phyloP scores from a whole-genome alignment of 64 coral and sea anemone species.

The Actinia tenebrosa region DNA sequence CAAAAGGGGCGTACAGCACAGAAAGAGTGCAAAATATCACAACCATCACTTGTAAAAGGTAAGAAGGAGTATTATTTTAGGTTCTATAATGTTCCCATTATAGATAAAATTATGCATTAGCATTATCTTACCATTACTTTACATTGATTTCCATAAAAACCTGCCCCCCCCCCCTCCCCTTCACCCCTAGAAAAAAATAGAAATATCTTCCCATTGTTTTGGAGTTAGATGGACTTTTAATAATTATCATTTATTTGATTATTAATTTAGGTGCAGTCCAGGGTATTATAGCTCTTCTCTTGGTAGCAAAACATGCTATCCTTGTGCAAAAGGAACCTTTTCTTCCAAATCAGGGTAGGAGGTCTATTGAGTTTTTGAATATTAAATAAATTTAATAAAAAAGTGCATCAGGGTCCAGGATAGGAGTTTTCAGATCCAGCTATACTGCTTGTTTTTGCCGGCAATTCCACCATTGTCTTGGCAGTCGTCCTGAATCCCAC shows the following conservation, averaged over 20 bases:
- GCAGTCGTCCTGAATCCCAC: no score
- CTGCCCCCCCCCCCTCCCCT: no score
- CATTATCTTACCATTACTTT: neutral
- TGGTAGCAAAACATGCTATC: neutral
- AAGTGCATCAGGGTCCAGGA: neutral
- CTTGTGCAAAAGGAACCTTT: conserved; percentile 12
- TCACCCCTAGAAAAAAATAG: neutral
- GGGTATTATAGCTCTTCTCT: neutral
- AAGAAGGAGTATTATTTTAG: neutral
- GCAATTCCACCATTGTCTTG: no score
- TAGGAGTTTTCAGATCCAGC: neutral
- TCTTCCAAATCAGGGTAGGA: neutral
- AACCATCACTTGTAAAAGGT: conserved; percentile 5
- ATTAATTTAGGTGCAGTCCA: conserved; percentile 15
- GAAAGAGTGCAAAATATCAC: conserved; percentile 10
- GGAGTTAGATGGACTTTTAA: neutral
- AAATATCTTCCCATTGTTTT: neutral
- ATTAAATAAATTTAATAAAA: neutral
- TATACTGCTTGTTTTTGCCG: no score
- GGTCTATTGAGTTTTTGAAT: neutral
- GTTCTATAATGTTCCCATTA: neutral
- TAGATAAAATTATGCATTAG: neutral
- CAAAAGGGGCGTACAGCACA: neutral
- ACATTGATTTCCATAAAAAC: neutral
- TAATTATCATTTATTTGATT: neutral